These are phyloP conservation scores for Nyctibius grandis DNA, from an alignment of 2,797 vertebrate genomes.

Conservation along the genomic window DNA sequence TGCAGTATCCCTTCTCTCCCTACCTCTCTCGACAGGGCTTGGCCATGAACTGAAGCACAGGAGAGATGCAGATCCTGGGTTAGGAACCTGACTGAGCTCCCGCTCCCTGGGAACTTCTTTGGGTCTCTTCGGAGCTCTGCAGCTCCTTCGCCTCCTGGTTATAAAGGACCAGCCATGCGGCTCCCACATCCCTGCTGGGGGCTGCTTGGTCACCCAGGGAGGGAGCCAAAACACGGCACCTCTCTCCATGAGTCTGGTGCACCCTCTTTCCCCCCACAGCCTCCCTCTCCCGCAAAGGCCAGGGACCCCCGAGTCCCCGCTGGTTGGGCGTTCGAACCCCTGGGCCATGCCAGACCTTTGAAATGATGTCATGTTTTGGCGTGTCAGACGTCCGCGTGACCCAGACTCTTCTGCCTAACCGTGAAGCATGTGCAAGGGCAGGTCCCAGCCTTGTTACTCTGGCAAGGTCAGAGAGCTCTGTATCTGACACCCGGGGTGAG, in stretches of 20 bases:
- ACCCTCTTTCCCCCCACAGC: background rate
- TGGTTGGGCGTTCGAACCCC: rapidly evolving
- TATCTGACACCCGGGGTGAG: background rate
- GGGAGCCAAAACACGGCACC: background rate
- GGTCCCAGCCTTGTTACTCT: background rate
- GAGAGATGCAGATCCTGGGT: background rate
- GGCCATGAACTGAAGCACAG: background rate
- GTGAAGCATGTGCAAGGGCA: background rate
- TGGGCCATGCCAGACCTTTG: background rate
- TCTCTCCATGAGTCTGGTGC: background rate
- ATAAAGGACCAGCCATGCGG: rapidly evolving
- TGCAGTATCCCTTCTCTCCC: background rate
- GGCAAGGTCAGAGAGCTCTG: background rate
- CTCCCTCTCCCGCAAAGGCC: background rate
- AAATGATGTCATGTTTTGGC: rapidly evolving
- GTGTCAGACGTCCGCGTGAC: rapidly evolving
- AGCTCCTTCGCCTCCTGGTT: background rate
- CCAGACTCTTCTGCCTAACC: background rate
- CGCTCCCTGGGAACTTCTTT: background rate
- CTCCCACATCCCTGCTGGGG: background rate
- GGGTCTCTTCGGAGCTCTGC: background rate
- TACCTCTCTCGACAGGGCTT: background rate
- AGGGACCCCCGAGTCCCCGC: background rate
- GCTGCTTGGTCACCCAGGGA: background rate
- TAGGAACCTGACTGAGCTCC: background rate